Conservation (phyloP, 2,797 vertebrate species). For the Mareca penelope region DNA sequence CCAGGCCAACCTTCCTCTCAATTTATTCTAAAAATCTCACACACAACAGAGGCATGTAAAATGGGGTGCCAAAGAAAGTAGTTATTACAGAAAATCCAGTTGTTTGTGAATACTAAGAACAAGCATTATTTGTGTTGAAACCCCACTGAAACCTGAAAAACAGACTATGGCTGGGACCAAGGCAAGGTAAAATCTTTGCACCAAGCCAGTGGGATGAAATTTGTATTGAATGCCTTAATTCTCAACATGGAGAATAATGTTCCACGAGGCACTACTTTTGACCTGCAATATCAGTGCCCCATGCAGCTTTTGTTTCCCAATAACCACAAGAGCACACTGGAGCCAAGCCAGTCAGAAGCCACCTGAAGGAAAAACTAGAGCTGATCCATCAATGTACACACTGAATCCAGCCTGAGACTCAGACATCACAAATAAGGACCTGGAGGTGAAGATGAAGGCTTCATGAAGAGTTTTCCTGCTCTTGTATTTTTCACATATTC, state of each 20-base stretch:
- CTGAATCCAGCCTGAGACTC: not conserved
- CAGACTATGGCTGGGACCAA: not conserved
- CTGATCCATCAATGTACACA: fast-evolving
- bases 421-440: not conserved
- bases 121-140: not conserved
- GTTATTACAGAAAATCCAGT: not conserved
- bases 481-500: not conserved
- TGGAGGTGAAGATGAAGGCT: not conserved
- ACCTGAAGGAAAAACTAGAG: not conserved
- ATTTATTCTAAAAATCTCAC: not conserved
- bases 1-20: not conserved
- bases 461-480: not conserved
- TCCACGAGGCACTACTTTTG: not conserved
- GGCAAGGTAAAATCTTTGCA: not conserved
- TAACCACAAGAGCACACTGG: not conserved
- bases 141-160: not conserved
- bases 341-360: not conserved
- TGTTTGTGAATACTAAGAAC: not conserved
- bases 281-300: not conserved
- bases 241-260: not conserved
- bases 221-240: not conserved
- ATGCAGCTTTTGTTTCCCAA: not conserved
- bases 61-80: not conserved
- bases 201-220: not conserved
- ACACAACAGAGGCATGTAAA: not conserved